Evolutionary conservation across 2,888 invertebrate species (phyloP), one percentile per base, ranked within the genome.

Genomic region (Lycia hirtaria): DNA sequence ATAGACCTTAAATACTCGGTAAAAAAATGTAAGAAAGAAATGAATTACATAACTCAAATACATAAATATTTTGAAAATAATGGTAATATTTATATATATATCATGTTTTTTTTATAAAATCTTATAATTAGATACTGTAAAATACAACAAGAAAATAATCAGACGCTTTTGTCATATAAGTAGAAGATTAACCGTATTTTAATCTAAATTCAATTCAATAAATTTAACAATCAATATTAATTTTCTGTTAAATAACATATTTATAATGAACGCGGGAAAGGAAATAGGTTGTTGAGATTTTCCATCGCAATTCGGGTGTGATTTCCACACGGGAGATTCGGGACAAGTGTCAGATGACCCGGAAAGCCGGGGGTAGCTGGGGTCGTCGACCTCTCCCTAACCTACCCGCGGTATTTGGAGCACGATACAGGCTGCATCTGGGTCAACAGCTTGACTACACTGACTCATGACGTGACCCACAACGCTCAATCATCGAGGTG

Each of bases 391-490:
- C 88, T 78, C 86, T 88, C 87, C 88, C 88, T 90, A 89, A 86
- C 90, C 90, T 88, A 90, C 87, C 88, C 68, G 72, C 74, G 76
- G 76, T 86, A 89, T 90, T 90, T 88, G 80, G 91, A 88, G 83
- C 89, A 88, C 79, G 81, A 81, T 81, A 83, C 79, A 81, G 85
- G 87, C 86, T 76, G 72, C 84, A 89, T 84, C 83, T 88, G 75
- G 89, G 88, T 88, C 88, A 88, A 64, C 80, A 54, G 33, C 44
- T 52, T 47, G 33, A 83, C 84, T 41, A 26, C 26, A 41, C 41
- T 85, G 87, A 88, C 85, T 88, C 87, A 85, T 79, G 76, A 76
- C 73, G 73, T 76, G 78, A 79, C 81, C 81, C 72, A 80, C 81
- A 76, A 72, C 66, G 80, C 81, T 85, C 85, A 84, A 85, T 88